Evolutionary conservation across 92 coral and sea anemone genomes (phyloP).

Genomic region (Actinostola sp.): DNA sequence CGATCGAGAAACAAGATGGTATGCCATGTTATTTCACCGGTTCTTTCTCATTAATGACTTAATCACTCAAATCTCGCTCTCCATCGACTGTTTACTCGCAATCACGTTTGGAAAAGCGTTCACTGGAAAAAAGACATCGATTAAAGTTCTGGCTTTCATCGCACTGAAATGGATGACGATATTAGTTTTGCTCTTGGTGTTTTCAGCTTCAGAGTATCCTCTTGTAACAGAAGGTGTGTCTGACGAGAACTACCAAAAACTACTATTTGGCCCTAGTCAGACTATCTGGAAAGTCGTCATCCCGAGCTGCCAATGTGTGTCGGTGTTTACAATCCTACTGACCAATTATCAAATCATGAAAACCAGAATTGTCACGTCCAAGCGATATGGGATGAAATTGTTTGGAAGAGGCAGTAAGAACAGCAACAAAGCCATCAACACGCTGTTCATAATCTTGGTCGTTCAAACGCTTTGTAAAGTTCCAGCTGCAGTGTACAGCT

Average conservation of each 20-base stretch:
- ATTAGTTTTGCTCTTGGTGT: conserved; percentile 5
- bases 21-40: conserved; percentile 37
- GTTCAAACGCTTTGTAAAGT: conserved; percentile 28
- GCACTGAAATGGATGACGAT: conserved; percentile 16
- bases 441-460: conserved; percentile 20
- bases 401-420: conserved; percentile 30
- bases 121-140: conserved; percentile 9
- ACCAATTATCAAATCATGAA: conserved; percentile 21
- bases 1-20: conserved; percentile 31
- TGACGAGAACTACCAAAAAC: conserved; percentile 35
- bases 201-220: conserved; percentile 8
- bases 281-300: conserved; percentile 37
- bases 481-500: conserved; percentile 32
- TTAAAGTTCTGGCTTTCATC: neutral
- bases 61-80: conserved; percentile 13
- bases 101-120: conserved; percentile 7
- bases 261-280: conserved; percentile 37
- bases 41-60: conserved; percentile 33
- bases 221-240: conserved; percentile 12
- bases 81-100: conserved; percentile 26
- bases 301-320: conserved; percentile 7
- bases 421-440: conserved; percentile 21
- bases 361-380: conserved; percentile 11
- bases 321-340: conserved; percentile 2
- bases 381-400: conserved; percentile 17